Conservation (phyloP, 2,797 vertebrate species). For the Hoplostethus mediterraneus region DNA sequence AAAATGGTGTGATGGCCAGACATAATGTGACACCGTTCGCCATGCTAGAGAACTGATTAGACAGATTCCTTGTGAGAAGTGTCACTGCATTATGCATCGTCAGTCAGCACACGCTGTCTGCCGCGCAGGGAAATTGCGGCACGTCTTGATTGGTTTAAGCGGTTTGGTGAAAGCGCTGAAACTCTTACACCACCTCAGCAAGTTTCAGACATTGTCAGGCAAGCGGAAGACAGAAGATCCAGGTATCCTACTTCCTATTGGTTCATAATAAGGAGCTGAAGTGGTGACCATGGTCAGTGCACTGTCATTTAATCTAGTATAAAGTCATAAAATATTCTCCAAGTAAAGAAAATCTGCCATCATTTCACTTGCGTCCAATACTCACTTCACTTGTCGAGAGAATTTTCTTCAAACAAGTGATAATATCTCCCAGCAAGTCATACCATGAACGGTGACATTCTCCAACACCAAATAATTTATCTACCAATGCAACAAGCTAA, state of each 20-base stretch:
- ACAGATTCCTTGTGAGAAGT: constrained; percentile 33
- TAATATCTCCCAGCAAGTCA: constrained; percentile 7
- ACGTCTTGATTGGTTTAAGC: constrained; percentile 55
- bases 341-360: too few species aligned
- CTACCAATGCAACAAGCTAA: constrained; percentile 13
- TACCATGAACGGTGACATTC: constrained; percentile 27
- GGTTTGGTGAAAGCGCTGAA: constrained; percentile 26
- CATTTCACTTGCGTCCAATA: too few species aligned
- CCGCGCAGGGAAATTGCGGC: constrained; percentile 48
- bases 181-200: constrained; percentile 54
- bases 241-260: constrained; percentile 12
- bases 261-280: constrained; percentile 36
- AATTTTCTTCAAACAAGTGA: too few species aligned
- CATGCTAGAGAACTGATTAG: constrained; percentile 19
- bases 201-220: constrained; percentile 63
- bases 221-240: constrained; percentile 25
- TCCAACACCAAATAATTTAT: constrained; percentile 28
- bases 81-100: constrained; percentile 39
- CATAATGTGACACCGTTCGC: constrained; percentile 22
- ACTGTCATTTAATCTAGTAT: neutral
- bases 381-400: too few species aligned
- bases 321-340: too few species aligned
- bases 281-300: constrained; percentile 12
- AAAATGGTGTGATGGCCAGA: constrained; percentile 25
- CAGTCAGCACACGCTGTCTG: constrained; percentile 43